Conservation (phyloP, 2,888 invertebrate species). For the Yponomeuta malinellus region DNA sequence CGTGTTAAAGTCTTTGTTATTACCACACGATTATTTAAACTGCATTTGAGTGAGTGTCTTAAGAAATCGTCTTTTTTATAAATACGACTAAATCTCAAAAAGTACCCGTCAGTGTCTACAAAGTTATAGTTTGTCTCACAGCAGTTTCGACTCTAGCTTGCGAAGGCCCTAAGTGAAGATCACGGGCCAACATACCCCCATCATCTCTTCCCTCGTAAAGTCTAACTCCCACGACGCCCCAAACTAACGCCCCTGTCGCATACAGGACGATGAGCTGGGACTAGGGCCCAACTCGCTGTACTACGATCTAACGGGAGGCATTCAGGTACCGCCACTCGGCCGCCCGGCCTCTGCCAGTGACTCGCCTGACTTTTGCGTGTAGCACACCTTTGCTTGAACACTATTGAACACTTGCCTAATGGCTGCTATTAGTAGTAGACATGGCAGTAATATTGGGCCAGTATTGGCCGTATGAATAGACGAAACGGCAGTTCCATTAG, state of each 20-base stretch:
- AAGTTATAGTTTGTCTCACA: too few species aligned
- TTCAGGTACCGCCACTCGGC: constrained; percentile 58
- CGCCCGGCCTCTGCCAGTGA: background rate
- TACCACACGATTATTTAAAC: too few species aligned
- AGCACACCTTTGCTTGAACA: constrained; percentile 6
- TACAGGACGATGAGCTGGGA: constrained; percentile 72
- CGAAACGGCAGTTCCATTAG: too few species aligned
- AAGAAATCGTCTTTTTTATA: too few species aligned
- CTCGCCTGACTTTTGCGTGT: background rate
- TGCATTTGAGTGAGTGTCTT: too few species aligned
- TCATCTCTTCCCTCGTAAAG: background rate
- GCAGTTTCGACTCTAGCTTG: too few species aligned
- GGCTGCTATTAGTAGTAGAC: background rate
- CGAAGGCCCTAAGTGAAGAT: too few species aligned
- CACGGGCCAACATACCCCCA: background rate
- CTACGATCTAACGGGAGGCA: constrained; percentile 75
- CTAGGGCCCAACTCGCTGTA: constrained; percentile 73
- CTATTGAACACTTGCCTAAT: background rate
- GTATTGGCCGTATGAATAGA: too few species aligned
- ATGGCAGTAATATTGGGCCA: too few species aligned
- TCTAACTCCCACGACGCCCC: background rate
- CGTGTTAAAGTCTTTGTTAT: too few species aligned
- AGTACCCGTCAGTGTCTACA: too few species aligned
- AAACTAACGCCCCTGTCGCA: background rate
- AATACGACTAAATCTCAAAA: too few species aligned